Percentiles rank a stretch among this genome's conserved stretches.
These are phyloP conservation scores for Xenotilapia leptura DNA, from an alignment of 2,113 vertebrate species.

Conservation along the genomic window DNA sequence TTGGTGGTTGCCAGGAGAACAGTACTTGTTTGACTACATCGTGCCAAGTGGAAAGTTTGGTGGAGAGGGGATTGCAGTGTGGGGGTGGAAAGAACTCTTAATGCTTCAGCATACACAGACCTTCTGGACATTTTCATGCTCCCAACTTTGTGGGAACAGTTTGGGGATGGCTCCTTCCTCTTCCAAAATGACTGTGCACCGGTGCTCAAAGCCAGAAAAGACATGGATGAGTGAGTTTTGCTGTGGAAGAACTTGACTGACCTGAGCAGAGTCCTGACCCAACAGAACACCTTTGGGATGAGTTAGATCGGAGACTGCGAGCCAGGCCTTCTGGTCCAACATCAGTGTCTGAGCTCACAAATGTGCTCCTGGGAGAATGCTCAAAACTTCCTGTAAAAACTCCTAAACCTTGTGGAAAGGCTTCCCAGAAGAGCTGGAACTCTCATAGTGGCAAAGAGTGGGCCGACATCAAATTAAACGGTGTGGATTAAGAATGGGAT, in stretches of 20 bases:
- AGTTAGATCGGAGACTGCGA: rapidly evolving
- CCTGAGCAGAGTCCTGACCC: neutral
- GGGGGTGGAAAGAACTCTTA: neutral
- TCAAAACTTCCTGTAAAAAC: rapidly evolving
- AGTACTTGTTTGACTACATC: neutral
- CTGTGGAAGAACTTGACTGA: neutral
- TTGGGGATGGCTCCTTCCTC: neutral
- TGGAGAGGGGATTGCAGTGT: neutral
- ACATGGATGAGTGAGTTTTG: neutral
- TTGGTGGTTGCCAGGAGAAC: neutral
- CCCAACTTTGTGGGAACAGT: neutral
- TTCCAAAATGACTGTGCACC: rapidly evolving
- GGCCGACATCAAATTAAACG: rapidly evolving
- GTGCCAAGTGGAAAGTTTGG: neutral
- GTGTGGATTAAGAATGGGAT: neutral
- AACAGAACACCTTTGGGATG: neutral
- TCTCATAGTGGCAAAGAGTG: neutral
- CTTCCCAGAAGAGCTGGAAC: neutral
- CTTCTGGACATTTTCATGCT: neutral
- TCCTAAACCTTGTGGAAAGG: neutral
- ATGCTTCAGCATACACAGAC: neutral
- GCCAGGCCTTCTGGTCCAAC: neutral
- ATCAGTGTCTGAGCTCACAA: rapidly evolving
- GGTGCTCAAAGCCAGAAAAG: neutral
- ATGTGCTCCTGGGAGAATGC: neutral